Evolutionary conservation across 2,113 vertebrate species (phyloP), one percentile per base, ranked within the genome.

Genomic region (Argyrosomus japonicus): DNA sequence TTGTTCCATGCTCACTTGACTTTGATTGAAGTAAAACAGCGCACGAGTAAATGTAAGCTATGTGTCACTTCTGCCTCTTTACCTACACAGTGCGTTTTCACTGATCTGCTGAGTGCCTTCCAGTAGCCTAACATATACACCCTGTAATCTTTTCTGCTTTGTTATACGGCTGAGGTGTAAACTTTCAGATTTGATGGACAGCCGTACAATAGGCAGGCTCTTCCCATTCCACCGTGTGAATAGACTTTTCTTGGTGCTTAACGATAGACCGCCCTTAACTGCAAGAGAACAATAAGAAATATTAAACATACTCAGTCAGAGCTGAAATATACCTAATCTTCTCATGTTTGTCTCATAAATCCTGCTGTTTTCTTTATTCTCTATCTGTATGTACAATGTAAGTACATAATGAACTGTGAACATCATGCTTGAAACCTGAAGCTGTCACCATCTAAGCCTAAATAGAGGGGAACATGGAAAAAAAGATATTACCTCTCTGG

Each of bases 71-170:
- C 65, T 76, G 76, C 77, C 75, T 75, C 72, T 68, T 57, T 77
- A 57, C 56, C 68, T 48, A 54, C 54, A 67, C 4, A 29, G 36
- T 62, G 74, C 61, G 12, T 82, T 88, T 67, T 43, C 64, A 43
- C 68, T 75, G 64, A 82, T 83, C 25, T 72, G 67, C 72, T 48
- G 67, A 85, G 45, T 62, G 84, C 68, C 69, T 68, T 83, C 84
- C 88, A 77, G 73, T 78, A 81, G 75, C 78, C 19, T 61, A 82
- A 82, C 68, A 81, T 54, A 69, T 51, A 72, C 68, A 81, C 82
- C 74, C 85, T 86, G 82, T 89, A 89, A 92, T 91, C 79, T 90
- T 85, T 69, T 85, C 63, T 79, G 79, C 80, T 85, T 79, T 93
- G 81, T 90, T 86, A 80, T 51, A 62, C 76, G 79, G 81, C 61